Conservation (phyloP, 2,888 invertebrate species). For the Seira sanloemensis region DNA sequence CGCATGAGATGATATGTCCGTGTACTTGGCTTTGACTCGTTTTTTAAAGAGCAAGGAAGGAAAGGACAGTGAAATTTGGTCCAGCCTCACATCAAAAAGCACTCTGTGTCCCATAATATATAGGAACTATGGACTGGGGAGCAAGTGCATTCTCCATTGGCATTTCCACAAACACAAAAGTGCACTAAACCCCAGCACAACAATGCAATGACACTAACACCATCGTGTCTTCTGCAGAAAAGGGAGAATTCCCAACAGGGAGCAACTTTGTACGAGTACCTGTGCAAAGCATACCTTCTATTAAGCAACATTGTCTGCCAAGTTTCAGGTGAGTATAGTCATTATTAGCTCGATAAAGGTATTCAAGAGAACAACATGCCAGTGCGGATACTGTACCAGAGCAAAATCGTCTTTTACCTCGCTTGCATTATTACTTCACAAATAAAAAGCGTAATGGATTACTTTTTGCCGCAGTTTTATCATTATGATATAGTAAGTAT, state of each 20-base stretch:
- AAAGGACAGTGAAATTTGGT: too few species aligned
- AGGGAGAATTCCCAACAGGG: too few species aligned
- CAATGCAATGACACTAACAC: background rate
- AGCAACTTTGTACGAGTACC: background rate
- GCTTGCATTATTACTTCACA: background rate
- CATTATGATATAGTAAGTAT: background rate
- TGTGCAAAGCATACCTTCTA: background rate
- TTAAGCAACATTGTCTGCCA: background rate
- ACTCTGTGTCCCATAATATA: background rate
- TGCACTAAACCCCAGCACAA: background rate
- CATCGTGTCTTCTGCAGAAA: too few species aligned
- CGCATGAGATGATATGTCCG: background rate
- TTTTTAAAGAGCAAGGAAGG: background rate
- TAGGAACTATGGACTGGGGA: background rate
- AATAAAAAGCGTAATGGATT: background rate
- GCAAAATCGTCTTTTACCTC: background rate
- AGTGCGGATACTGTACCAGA: background rate
- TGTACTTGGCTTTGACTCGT: background rate
- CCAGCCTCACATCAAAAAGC: background rate
- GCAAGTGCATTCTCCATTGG: background rate
- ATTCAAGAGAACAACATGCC: background rate
- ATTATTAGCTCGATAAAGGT: background rate
- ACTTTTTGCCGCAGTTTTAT: background rate
- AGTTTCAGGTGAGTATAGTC: background rate
- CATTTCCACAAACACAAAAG: background rate